Base-by-base conservation (phyloP, 2,113 vertebrate species). In the Pygoscelis adeliae region DNA sequence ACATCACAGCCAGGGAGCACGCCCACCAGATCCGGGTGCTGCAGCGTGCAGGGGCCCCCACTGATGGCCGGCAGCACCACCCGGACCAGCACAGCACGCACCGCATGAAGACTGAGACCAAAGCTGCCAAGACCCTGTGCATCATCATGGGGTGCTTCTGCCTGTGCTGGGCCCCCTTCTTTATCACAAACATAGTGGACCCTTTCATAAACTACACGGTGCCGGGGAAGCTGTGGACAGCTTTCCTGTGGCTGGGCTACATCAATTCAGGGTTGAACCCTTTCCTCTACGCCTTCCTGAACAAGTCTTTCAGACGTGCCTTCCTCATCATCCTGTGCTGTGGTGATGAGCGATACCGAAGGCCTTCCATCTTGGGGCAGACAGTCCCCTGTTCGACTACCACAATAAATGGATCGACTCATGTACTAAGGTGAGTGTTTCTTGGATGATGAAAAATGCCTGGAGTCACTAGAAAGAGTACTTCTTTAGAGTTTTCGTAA, bases 131-230 rank as follows among this genome's bases (percentile, higher is more conserved):
- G 98, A 99, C 99, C 34, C 98, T 99, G 88, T 99, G 99, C 96
- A 99, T 99, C 97, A 99, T 99, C 87, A 99, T 99, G 99, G 99
- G 99, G 7, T 99, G 99, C 95, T 99, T 99, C 98, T 99, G 99
- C 98, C 98, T 99, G 65, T 99, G 99, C 98, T 99, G 99, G 99
- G 99, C 99, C 5, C 99, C 99, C 0, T 99, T 99, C 98, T 99
- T 99, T 56, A 84, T 99, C 97, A 99, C 99, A 90, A 99, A 99
- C 36, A 98, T 99, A 56, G 99, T 99, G 98, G 99, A 99, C 96
- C 99, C 99, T 49, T 99, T 99, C 97, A 98, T 99, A 95, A 98
- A 99, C 98, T 99, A 99, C 97, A 98, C 98, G 0, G 99, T 99
- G 59, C 99, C 99, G 0, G 98, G 98, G 55, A 97, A 99, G 98